These are phyloP conservation scores for Patella depressa DNA, from an alignment of 2,888 invertebrate species.

Conservation along the genomic window DNA sequence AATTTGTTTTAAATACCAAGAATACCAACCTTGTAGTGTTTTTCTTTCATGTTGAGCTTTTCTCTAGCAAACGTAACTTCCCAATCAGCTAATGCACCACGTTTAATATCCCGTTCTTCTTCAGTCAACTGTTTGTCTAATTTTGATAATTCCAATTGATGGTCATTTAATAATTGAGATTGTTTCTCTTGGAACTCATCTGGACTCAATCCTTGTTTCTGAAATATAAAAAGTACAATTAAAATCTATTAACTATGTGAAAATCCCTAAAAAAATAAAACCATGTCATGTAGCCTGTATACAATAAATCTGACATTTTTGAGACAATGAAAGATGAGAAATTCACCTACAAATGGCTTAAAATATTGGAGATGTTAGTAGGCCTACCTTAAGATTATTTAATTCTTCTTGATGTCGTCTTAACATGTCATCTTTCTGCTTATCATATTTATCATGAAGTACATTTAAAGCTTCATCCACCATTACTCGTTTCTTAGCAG, in stretches of 20 bases:
- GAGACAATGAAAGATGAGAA: too few relatives aligned
- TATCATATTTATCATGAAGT: constrained; percentile 62
- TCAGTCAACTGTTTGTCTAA: constrained; percentile 55
- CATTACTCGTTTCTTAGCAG: constrained; percentile 62
- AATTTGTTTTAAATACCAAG: too few relatives aligned
- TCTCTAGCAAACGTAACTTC: constrained; percentile 66
- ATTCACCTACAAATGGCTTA: too few relatives aligned
- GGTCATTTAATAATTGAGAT: constrained; percentile 59
- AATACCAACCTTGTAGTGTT: constrained; percentile 63
- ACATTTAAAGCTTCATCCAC: constrained; percentile 64
- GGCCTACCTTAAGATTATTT: constrained; percentile 54
- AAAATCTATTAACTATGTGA: too few relatives aligned
- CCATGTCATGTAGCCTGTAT: too few relatives aligned
- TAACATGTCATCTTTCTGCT: constrained; percentile 52
- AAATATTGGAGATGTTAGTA: too few relatives aligned
- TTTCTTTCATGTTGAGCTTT: constrained; percentile 65
- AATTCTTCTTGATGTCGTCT: constrained; percentile 60
- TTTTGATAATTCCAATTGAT: constrained; percentile 62
- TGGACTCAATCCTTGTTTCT: constrained; percentile 60
- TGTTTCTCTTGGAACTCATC: constrained; percentile 59
- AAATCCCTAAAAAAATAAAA: too few relatives aligned
- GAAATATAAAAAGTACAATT: constrained; percentile 19
- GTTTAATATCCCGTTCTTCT: constrained; percentile 58
- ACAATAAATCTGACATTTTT: too few relatives aligned
- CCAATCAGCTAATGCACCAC: constrained; percentile 65